phyloP scores from a whole-genome alignment of 2,888 invertebrate species.

The Andrena hattorfiana region DNA sequence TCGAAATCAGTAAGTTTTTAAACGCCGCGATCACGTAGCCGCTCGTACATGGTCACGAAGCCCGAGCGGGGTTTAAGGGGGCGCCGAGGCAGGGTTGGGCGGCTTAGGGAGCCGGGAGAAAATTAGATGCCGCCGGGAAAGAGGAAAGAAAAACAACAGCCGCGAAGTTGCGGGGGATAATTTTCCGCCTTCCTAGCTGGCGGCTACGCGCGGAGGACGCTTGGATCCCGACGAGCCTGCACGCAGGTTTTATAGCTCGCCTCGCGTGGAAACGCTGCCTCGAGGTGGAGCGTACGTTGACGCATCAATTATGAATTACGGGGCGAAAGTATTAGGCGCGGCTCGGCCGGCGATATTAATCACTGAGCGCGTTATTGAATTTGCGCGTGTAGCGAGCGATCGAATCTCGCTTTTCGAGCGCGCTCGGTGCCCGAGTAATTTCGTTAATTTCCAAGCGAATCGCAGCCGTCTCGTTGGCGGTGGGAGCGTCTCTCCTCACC shows the following conservation, averaged over 20 bases:
- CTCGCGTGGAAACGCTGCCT: conserved; percentile 27
- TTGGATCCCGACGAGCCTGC: conserved; percentile 8
- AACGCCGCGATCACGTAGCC: conserved; percentile 40
- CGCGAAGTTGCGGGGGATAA: conserved; percentile 53
- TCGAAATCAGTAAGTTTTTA: conserved; percentile 44
- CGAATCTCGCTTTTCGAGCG: too few relatives aligned
- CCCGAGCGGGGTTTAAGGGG: neutral
- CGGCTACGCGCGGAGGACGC: conserved; percentile 34
- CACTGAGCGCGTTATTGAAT: conserved; percentile 17
- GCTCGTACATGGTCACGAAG: conserved; percentile 40
- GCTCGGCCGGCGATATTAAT: conserved; percentile 26
- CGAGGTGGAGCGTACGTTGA: conserved; percentile 4
- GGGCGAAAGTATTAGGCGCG: conserved; percentile 24
- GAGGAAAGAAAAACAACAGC: conserved; percentile 44
- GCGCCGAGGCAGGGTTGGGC: neutral
- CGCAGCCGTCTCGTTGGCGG: conserved; percentile 25
- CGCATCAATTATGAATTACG: conserved; percentile 42
- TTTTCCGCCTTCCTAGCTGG: conserved; percentile 51
- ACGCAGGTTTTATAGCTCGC: conserved; percentile 38
- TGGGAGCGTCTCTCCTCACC: neutral
- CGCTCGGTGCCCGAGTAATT: conserved; percentile 22
- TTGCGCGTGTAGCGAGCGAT: neutral
- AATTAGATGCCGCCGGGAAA: conserved; percentile 52
- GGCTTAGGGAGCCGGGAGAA: conserved; percentile 29
- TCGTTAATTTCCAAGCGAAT: conserved; percentile 52